Percentiles rank a stretch among this genome's conserved stretches.
Evolutionary conservation across 2,113 vertebrate species (phyloP).

Genomic region (Elanoides forficatus): DNA sequence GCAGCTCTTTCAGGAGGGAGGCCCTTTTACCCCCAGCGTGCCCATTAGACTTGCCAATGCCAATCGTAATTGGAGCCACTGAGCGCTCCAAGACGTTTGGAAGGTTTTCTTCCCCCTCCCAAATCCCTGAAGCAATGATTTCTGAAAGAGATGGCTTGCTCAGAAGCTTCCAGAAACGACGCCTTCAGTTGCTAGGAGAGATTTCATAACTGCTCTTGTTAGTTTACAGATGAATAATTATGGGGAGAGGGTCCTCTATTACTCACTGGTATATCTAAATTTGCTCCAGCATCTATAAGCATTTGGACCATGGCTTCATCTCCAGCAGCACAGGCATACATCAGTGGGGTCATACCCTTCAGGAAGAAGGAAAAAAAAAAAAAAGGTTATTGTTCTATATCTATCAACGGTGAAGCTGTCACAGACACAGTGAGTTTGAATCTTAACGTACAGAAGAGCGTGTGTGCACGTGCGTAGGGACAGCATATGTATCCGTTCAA

Average conservation of each 20-base stretch:
- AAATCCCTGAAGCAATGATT: not conserved
- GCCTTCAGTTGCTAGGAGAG: not conserved
- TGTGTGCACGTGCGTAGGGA: not conserved
- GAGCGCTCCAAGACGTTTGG: not conserved
- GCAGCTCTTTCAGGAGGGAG: not conserved
- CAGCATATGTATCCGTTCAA: fast-evolving
- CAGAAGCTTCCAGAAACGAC: not conserved
- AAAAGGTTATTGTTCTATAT: not conserved
- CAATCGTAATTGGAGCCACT: not conserved
- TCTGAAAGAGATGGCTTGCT: not conserved
- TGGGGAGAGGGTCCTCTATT: not conserved
- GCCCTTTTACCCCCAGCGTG: not conserved
- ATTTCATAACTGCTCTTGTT: not conserved
- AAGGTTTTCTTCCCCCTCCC: not conserved
- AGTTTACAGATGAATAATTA: not conserved
- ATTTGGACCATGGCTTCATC: conserved; percentile 98
- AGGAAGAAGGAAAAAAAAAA: not conserved
- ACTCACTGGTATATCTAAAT: conserved; percentile 82
- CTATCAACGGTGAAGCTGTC: not conserved
- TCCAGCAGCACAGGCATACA: conserved; percentile 95
- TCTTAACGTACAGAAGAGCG: not conserved
- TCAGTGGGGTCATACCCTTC: conserved; percentile 95
- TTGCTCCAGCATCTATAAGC: conserved; percentile 95
- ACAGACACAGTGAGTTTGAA: fast-evolving
- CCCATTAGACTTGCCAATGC: not conserved